These are phyloP conservation scores for Neoascia interrupta DNA, from an alignment of 2,888 invertebrate genomes.

Conservation along the genomic window DNA sequence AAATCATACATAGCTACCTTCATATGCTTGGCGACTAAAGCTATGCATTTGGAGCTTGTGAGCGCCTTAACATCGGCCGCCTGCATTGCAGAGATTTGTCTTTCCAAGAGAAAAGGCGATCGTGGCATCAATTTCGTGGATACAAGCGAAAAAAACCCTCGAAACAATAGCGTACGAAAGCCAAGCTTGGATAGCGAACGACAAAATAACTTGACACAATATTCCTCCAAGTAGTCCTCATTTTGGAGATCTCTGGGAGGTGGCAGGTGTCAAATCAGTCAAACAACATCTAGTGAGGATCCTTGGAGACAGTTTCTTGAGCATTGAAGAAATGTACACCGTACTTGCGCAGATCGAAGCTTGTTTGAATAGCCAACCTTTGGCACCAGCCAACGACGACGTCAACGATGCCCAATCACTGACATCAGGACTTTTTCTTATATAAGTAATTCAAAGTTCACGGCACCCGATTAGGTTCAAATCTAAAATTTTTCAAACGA, in stretches of 20 bases:
- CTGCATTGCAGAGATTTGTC: too few species aligned
- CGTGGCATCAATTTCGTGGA: too few species aligned
- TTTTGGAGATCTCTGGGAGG: neutral
- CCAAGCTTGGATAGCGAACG: neutral
- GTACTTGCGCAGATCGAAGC: neutral
- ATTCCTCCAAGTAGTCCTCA: neutral
- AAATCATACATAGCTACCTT: neutral
- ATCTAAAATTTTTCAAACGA: too few species aligned
- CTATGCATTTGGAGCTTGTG: neutral
- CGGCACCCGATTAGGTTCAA: too few species aligned
- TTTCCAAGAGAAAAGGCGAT: too few species aligned
- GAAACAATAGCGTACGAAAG: neutral
- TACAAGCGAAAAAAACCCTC: neutral
- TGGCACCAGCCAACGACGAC: too few species aligned
- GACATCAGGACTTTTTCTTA: too few species aligned
- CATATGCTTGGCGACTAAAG: neutral
- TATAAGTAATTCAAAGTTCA: too few species aligned
- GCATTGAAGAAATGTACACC: neutral
- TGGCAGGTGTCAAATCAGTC: neutral
- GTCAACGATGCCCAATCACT: too few species aligned
- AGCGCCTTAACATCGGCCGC: too few species aligned
- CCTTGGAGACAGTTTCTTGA: neutral
- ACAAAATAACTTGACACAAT: neutral
- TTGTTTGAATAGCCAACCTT: too few species aligned
- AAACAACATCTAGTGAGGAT: neutral